These are phyloP conservation scores for Prunella himalayana DNA, from an alignment of 2,113 vertebrate species.

Conservation along the genomic window DNA sequence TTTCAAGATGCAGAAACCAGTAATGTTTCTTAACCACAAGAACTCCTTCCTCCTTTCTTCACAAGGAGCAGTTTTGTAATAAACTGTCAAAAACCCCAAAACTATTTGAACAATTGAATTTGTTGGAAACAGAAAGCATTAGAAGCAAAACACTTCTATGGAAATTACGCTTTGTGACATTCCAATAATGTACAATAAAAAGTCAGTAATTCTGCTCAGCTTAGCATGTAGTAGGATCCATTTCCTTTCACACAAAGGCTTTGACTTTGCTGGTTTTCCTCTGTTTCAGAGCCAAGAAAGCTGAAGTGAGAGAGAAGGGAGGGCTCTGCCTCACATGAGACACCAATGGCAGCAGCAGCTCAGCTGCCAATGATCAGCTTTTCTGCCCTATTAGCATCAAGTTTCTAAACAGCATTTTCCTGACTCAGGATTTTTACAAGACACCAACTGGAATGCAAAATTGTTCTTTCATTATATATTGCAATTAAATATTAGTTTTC, in stretches of 20 bases:
- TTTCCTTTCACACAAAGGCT: constrained; percentile 17
- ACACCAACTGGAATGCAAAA: neutral
- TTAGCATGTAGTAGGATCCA: neutral
- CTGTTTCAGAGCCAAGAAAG: constrained; percentile 20
- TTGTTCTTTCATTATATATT: neutral
- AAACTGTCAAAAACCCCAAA: neutral
- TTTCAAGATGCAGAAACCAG: neutral
- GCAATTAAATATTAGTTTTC: neutral
- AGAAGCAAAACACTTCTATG: neutral
- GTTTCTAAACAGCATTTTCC: neutral
- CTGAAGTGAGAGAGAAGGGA: constrained; percentile 5
- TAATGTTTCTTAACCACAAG: neutral
- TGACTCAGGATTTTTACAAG: constrained; percentile 17
- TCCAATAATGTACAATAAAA: neutral
- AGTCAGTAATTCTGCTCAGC: neutral
- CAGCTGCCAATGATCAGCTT: neutral
- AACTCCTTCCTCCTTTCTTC: neutral
- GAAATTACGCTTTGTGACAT: neutral
- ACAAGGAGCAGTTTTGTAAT: neutral
- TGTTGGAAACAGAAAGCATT: neutral
- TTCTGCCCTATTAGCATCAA: neutral
- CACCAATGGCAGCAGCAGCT: neutral
- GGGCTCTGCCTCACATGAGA: neutral
- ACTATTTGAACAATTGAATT: neutral
- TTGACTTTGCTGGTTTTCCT: neutral